These are phyloP conservation scores for Andrena cerasifolii DNA, from an alignment of 1,140 invertebrate genomes.

Conservation along the genomic window DNA sequence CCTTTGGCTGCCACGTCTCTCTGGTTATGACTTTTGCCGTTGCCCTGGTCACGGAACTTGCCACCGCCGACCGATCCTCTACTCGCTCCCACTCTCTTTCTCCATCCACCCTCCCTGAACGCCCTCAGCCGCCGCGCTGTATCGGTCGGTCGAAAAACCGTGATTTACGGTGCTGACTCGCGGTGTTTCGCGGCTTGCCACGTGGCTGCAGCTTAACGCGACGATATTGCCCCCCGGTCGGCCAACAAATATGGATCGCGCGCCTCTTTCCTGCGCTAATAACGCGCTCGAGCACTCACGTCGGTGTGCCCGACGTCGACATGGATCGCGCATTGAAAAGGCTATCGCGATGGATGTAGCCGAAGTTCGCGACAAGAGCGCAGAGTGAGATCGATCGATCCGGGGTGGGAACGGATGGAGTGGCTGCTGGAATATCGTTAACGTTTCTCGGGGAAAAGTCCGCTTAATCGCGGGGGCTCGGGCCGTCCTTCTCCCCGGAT, in stretches of 20 bases:
- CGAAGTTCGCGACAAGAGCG: neutral
- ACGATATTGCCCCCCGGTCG: constrained; percentile 17
- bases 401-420: neutral
- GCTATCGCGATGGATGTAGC: neutral
- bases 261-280: constrained; percentile 7
- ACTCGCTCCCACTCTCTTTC: no score
- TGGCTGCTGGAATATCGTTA: constrained; percentile 8
- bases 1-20: constrained; percentile 14
- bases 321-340: neutral
- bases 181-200: constrained; percentile 50
- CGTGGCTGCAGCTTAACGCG: constrained; percentile 37
- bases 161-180: constrained; percentile 47
- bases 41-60: constrained; percentile 9
- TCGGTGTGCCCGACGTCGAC: neutral
- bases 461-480: constrained; percentile 26
- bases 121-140: neutral
- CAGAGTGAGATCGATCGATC: constrained; percentile 6
- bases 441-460: constrained; percentile 35
- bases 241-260: neutral
- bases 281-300: neutral
- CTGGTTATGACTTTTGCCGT: constrained; percentile 58
- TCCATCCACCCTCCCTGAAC: constrained; percentile 42
- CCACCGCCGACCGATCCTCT: neutral
- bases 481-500: constrained; percentile 15
- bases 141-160: constrained; percentile 36